phyloP scores from a whole-genome alignment of 1,140 invertebrate genomes.

The Gryon sp. region DNA sequence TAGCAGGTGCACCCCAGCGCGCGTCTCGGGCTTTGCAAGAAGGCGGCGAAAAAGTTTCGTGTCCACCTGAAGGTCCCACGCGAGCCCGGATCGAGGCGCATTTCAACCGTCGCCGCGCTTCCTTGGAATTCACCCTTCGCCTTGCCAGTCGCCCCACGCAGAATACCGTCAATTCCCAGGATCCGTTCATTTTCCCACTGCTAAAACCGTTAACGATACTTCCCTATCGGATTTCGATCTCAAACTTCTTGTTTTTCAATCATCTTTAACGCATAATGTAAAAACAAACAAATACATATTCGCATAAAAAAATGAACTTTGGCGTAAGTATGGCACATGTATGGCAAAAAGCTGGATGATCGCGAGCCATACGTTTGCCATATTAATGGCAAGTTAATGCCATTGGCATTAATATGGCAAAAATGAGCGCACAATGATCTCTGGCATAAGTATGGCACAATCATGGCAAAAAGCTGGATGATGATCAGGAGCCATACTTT shows the following conservation, averaged over 20 bases:
- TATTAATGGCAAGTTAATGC: too few relatives aligned
- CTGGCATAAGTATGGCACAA: too few relatives aligned
- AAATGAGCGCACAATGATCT: too few relatives aligned
- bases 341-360: too few relatives aligned
- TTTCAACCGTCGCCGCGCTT: slow-evolving; percentile 63
- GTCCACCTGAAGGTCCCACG: slow-evolving; percentile 67
- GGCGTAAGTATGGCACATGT: too few relatives aligned
- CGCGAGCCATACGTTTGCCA: too few relatives aligned
- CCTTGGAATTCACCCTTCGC: slow-evolving; percentile 59
- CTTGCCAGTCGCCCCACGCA: slow-evolving; percentile 53
- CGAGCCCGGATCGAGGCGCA: slow-evolving; percentile 53
- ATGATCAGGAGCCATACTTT: too few relatives aligned
- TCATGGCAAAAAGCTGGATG: too few relatives aligned
- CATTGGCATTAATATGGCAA: too few relatives aligned
- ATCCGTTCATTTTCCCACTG: slow-evolving; percentile 34
- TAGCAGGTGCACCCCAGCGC: slow-evolving; percentile 65
- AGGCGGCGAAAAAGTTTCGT: slow-evolving; percentile 63
- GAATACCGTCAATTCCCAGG: slow-evolving; percentile 47
- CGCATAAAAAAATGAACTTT: too few relatives aligned
- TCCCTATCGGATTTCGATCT: slow-evolving; percentile 43
- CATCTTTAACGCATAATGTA: background rate
- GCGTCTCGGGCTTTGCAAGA: slow-evolving; percentile 36
- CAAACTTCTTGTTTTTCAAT: slow-evolving; percentile 18
- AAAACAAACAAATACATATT: too few relatives aligned
- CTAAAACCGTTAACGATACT: slow-evolving; percentile 33